Evolutionary conservation across 2,113 vertebrate species (phyloP), one percentile per base, ranked within the genome.

Genomic region (Varanus komodoensis): DNA sequence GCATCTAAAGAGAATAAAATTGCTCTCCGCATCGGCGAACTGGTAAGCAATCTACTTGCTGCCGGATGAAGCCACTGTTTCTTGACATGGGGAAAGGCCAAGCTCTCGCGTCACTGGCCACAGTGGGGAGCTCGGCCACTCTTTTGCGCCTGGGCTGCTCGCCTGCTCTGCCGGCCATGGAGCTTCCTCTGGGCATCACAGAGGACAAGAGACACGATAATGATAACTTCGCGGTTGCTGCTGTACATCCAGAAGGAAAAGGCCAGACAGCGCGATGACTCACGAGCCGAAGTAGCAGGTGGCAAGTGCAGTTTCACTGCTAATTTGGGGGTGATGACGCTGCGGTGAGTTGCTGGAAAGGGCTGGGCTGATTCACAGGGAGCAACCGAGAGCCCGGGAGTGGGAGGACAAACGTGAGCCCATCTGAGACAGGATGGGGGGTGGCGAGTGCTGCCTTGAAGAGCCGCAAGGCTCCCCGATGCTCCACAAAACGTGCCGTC

Each of bases 301-400:
- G 87, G 90, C 81, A 84, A 44, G 83, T 75, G 64, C 77, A 54
- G 61, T 80, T 87, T 38, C 92, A 91, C 94, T 93, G 92, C 86
- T 95, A 93, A 96, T 91, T 94, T 89, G 88, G 92, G 93, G 93
- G 92, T 92, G 92, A 92, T 93, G 92, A 92, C 86, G 86, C 92
- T 75, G 68, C 92, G 91, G 93, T 84, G 92, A 93, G 50, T 89
- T 95, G 92, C 91, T 91, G 67, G 73, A 93, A 90, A 93, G 95
- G 93, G 90, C 90, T 93, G 91, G 91, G 78, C 89, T 96, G 94
- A 95, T 81, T 96, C 95, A 95, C 38, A 93, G 78, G 89, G 44
- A 91, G 78, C 93, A 95, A 86, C 87, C 81, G 92, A 89, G 91
- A 92, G 91, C 69, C 61, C 44, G 79, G 84, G 64, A 21, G 96